A percentile compares a stretch with the other conserved stretches of the same genome.
phyloP scores from a whole-genome alignment of 2,888 invertebrate species.

The Eucriotettix oculatus region DNA sequence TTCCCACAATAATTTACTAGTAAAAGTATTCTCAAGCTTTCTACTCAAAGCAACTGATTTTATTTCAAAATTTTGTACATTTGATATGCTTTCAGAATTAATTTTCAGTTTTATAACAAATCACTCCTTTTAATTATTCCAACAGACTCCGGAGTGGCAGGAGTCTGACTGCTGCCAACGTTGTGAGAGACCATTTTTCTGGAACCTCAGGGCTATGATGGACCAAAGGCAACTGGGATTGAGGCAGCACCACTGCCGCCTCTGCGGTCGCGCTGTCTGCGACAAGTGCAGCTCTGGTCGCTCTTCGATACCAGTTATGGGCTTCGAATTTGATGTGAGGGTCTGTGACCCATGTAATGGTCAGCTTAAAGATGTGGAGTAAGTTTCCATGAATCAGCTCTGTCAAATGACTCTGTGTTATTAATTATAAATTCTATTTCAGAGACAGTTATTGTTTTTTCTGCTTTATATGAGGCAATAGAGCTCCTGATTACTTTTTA shows the following conservation, averaged over 20 bases:
- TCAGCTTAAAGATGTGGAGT: constrained; percentile 72
- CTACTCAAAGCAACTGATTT: too few relatives aligned
- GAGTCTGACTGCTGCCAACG: constrained; percentile 89
- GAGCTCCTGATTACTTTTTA: too few relatives aligned
- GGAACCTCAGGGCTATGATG: constrained; percentile 98
- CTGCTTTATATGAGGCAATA: background rate
- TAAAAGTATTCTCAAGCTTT: too few relatives aligned
- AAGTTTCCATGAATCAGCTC: constrained; percentile 27
- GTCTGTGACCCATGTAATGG: constrained; percentile 86
- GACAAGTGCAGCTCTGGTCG: constrained; percentile 78
- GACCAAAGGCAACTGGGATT: constrained; percentile 84
- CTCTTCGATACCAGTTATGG: constrained; percentile 86
- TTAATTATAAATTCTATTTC: background rate
- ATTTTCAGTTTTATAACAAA: too few relatives aligned
- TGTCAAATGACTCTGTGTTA: background rate
- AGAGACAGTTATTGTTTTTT: background rate
- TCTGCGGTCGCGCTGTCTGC: constrained; percentile 93
- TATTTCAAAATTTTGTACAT: too few relatives aligned
- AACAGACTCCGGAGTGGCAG: constrained; percentile 79
- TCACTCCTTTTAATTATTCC: too few relatives aligned
- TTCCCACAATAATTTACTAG: too few relatives aligned
- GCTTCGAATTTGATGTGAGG: constrained; percentile 93
- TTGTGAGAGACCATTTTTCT: constrained; percentile 92
- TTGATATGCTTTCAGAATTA: too few relatives aligned
- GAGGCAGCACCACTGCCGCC: constrained; percentile 79